Percentiles rank a stretch among this genome's conserved stretches.
These are phyloP conservation scores for Andrena marginata DNA, from an alignment of 2,888 invertebrate genomes.

Conservation along the genomic window DNA sequence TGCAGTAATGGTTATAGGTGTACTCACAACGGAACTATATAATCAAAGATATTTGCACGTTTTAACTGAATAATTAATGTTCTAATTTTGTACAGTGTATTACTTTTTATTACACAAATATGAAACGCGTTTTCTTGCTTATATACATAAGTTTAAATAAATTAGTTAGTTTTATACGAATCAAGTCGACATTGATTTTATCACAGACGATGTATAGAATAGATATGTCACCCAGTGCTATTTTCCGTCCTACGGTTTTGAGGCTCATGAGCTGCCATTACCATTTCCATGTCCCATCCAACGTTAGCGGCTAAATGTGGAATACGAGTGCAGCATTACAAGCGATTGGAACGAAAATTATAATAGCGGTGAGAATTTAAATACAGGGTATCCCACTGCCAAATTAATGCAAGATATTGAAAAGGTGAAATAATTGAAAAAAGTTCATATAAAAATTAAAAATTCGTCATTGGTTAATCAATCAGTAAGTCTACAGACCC, in stretches of 20 bases:
- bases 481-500: too few relatives aligned
- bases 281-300: background rate
- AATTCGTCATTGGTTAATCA: too few relatives aligned
- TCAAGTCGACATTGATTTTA: conserved; percentile 36
- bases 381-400: too few relatives aligned
- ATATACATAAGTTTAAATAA: conserved; percentile 17
- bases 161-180: conserved; percentile 12
- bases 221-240: background rate
- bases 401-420: too few relatives aligned
- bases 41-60: conserved; percentile 82
- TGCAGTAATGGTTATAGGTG: conserved; percentile 84
- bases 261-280: background rate
- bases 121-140: conserved; percentile 13
- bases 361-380: too few relatives aligned
- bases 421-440: too few relatives aligned
- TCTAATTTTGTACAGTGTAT: conserved; percentile 25
- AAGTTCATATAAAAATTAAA: too few relatives aligned
- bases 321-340: too few relatives aligned
- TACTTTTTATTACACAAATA: conserved; percentile 17
- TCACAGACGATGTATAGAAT: background rate
- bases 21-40: conserved; percentile 86
- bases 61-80: conserved; percentile 29
- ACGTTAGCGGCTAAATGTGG: too few relatives aligned
- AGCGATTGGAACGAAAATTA: too few relatives aligned
- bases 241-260: too few relatives aligned